These are phyloP conservation scores for Struthidea cinerea DNA, from an alignment of 2,113 vertebrate species.

Conservation along the genomic window DNA sequence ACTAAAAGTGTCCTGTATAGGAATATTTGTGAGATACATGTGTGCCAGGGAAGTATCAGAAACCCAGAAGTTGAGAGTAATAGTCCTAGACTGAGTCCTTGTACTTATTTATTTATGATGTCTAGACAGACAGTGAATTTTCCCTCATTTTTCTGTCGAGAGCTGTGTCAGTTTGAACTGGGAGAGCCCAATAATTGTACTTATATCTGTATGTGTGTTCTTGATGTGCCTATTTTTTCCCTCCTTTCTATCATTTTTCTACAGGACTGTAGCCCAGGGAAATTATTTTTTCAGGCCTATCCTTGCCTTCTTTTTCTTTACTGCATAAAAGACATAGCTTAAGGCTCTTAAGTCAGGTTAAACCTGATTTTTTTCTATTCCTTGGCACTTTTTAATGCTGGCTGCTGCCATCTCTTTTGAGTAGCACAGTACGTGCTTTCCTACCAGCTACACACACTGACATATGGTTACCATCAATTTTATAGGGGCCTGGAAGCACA, in stretches of 20 bases:
- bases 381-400: neutral
- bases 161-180: neutral
- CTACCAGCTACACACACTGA: neutral
- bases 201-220: neutral
- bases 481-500: neutral
- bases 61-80: neutral
- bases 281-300: neutral
- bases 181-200: neutral
- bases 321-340: neutral
- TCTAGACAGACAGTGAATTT: neutral
- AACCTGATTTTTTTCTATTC: neutral
- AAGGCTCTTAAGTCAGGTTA: neutral
- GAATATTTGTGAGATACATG: neutral
- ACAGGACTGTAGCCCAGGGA: neutral
- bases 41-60: neutral
- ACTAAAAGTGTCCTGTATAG: neutral
- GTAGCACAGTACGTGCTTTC: neutral
- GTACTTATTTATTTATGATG: constrained; percentile 13
- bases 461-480: constrained; percentile 13
- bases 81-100: neutral
- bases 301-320: neutral
- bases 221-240: neutral
- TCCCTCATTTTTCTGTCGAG: neutral
- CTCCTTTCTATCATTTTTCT: neutral
- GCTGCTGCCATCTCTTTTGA: neutral